Evolutionary conservation across 1,140 invertebrate genomes (phyloP), one percentile per base, ranked within the genome.

Genomic region (Heliconius hermathena): DNA sequence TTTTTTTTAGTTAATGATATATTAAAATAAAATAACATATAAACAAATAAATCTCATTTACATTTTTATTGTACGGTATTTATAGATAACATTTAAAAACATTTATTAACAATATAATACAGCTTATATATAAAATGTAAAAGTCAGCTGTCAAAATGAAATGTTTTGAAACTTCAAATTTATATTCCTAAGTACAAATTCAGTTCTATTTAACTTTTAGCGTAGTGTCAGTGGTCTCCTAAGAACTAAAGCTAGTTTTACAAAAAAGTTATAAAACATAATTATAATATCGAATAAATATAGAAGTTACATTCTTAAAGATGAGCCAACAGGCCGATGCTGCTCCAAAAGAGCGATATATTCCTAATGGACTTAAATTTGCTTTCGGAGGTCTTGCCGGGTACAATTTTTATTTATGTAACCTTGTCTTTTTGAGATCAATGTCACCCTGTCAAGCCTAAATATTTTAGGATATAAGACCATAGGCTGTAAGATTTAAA

Each of bases 351-450:
- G 91, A 93, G 80, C 88, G 91, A 74, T 93, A 94, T 74, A 95
- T 96, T 52, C 96, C 96, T 6, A 96, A 96, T 91, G 93, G 91
- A 46, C 90, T 96, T 73, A 96, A 96, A 90, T 97, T 97, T 82
- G 88, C 96, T n/a, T 96, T 96, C 83, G 96, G 96, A 73, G 95
- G 95, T 82, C 85, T 93, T 82, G 96, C 97, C 79, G 97, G 97
- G 97, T 97, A 95, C 18, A 73, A 79, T 86, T 81, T 79, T 70
- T 60, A 80, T 85, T 88, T 87, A 88, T 89, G 84, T 86, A 84
- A 88, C 78, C 86, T 81, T 84, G 84, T 86, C 80, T 82, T 87
- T 87, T 83, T 78, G 73, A 81, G 20, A 81, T 81, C 84, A 85
- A 86, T 89, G 86, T 85, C 85, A 87, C 29, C 29, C 41, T 72